A percentile compares a stretch with the other conserved stretches of the same genome.
Evolutionary conservation across 2,888 invertebrate species (phyloP).

Genomic region (Phymatocera aterrima): DNA sequence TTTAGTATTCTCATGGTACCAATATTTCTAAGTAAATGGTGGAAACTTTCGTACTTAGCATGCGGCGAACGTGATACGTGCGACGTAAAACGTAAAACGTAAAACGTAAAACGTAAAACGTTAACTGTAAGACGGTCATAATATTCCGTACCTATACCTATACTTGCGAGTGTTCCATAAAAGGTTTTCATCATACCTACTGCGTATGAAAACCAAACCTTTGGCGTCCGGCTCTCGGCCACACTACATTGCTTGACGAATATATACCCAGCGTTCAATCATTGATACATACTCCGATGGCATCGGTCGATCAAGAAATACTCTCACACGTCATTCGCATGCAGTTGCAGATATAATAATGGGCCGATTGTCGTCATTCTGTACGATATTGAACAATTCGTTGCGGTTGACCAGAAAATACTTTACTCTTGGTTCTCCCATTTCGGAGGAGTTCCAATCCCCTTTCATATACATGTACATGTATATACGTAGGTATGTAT

Average conservation of each 20-base stretch:
- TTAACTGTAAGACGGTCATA: slow-evolving; percentile 9
- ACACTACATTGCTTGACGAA: too few species aligned
- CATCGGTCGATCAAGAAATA: background rate
- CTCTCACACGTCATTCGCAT: slow-evolving; percentile 13
- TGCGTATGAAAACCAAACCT: background rate
- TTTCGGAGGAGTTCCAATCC: background rate
- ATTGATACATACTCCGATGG: background rate
- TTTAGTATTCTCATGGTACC: background rate
- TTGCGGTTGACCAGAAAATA: slow-evolving; percentile 18
- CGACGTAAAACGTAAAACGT: background rate
- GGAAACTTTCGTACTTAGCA: background rate
- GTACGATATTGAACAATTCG: background rate
- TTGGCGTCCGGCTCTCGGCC: too few species aligned
- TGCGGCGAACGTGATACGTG: slow-evolving; percentile 3
- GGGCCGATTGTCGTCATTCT: background rate
- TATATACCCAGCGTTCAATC: too few species aligned
- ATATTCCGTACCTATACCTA: background rate
- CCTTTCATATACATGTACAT: too few species aligned
- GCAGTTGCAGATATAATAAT: slow-evolving; percentile 23
- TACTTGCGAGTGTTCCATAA: slow-evolving; percentile 14
- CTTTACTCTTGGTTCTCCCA: background rate
- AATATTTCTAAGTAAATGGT: slow-evolving; percentile 16
- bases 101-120: background rate
- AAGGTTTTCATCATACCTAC: background rate
- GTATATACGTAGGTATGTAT: too few species aligned